Evolutionary conservation across 2,888 invertebrate species (phyloP), one percentile per base, ranked within the genome.

Genomic region (Pilophorus perplexus): DNA sequence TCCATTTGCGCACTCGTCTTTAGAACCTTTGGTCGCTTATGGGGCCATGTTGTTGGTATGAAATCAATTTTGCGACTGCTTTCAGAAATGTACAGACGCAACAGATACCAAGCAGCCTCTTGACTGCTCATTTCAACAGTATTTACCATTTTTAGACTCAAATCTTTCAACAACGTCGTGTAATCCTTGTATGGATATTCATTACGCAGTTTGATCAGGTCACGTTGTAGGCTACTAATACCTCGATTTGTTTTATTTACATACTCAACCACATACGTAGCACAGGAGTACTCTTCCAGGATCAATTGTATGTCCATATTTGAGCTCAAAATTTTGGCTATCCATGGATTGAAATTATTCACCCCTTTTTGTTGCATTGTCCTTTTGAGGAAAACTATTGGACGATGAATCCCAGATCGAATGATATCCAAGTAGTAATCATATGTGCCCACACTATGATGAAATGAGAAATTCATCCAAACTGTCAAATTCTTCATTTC

Each of bases 211-310:
- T 50, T 50, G 27, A 22, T 5, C 23, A n/a, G n/a, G n/a, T n/a
- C n/a, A n/a, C n/a, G n/a, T n/a, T n/a, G n/a, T n/a, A n/a, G n/a
- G n/a, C n/a, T n/a, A n/a, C n/a, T n/a, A n/a, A n/a, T n/a, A n/a
- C n/a, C n/a, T n/a, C n/a, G n/a, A n/a, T n/a, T n/a, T n/a, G n/a
- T n/a, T n/a, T n/a, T n/a, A n/a, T n/a, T n/a, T n/a, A n/a, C n/a
- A n/a, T n/a, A n/a, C n/a, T n/a, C n/a, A 1, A 52, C 52, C 10
- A 52, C 52, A 14, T 52, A 52, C n/a, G 59, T 18, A 10, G 69
- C 68, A 44, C 69, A 69, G 1, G 62, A 71, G 72, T 77, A 77
- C 69, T 77, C 76, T 6, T 78, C 78, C 18, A 50, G 64, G 1
- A 78, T 77, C 27, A 76, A 72, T 23, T 52, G n/a, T n/a, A n/a